Percentiles rank a stretch among this genome's conserved stretches.
These are phyloP conservation scores for Otolemur garnettii DNA, from an alignment of 2,113 vertebrate species.

Conservation along the genomic window DNA sequence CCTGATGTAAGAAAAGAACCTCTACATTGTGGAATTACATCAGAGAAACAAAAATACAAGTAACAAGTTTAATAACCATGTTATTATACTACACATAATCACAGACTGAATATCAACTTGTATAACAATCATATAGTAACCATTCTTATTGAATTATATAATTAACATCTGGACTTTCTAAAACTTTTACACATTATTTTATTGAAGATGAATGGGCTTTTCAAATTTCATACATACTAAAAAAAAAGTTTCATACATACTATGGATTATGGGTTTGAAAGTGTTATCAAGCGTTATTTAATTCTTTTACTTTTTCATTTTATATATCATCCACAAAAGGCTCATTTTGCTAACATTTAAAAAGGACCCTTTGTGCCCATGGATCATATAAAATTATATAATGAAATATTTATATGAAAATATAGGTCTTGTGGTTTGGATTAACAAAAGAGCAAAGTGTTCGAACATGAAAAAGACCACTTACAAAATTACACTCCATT, in stretches of 20 bases:
- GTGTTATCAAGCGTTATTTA: neutral
- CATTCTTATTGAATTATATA: slow-evolving; percentile 22
- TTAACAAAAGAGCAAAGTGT: neutral
- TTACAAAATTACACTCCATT: neutral
- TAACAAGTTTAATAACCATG: neutral
- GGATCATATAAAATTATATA: neutral
- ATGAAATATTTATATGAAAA: neutral
- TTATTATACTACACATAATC: neutral
- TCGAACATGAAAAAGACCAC: neutral
- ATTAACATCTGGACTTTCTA: neutral
- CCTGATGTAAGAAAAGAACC: neutral
- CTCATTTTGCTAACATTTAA: slow-evolving; percentile 15
- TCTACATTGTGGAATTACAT: neutral
- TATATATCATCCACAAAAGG: neutral
- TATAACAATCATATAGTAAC: neutral
- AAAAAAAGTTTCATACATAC: neutral
- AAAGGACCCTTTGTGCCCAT: neutral
- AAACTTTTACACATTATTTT: neutral
- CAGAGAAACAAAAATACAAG: neutral
- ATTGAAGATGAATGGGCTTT: neutral
- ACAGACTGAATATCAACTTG: neutral
- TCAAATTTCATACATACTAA: neutral
- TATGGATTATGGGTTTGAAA: neutral
- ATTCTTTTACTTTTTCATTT: slow-evolving; percentile 29
- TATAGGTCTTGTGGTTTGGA: neutral